Evolutionary conservation across 1,140 invertebrate genomes (phyloP).

Genomic region (Druon quercuslanigerum): DNA sequence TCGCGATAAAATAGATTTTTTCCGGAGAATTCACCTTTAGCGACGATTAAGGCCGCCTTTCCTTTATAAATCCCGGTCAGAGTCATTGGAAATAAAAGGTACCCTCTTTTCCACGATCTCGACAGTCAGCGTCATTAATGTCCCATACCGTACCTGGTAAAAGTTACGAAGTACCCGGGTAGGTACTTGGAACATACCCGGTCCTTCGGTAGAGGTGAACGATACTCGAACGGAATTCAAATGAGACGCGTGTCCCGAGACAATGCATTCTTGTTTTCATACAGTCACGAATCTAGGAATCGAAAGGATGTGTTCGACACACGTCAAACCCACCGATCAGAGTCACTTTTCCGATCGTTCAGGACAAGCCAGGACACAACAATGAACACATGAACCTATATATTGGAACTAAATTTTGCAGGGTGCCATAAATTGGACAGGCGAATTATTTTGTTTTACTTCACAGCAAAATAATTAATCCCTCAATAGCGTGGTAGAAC

Average conservation of each 20-base stretch:
- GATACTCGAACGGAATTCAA: slow-evolving; percentile 69
- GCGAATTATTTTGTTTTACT: too few species aligned
- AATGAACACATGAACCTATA: too few species aligned
- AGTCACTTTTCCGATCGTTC: neutral
- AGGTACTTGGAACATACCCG: slow-evolving; percentile 58
- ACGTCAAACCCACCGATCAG: slow-evolving; percentile 31
- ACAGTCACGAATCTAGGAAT: slow-evolving; percentile 53
- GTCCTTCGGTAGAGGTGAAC: slow-evolving; percentile 64
- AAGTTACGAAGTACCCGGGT: slow-evolving; percentile 55
- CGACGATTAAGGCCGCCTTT: slow-evolving; percentile 53
- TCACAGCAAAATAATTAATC: too few species aligned
- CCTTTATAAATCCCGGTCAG: slow-evolving; percentile 53
- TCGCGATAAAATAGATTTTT: slow-evolving; percentile 55
- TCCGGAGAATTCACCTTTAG: slow-evolving; percentile 55
- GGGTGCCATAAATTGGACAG: too few species aligned
- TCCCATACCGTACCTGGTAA: slow-evolving; percentile 57
- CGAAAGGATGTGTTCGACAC: slow-evolving; percentile 46
- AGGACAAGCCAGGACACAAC: too few species aligned
- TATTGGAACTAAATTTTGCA: too few species aligned
- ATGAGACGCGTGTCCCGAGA: slow-evolving; percentile 65
- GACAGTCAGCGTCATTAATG: slow-evolving; percentile 60
- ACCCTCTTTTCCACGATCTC: slow-evolving; percentile 59
- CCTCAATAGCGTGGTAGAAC: too few species aligned
- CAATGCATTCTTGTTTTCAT: slow-evolving; percentile 59
- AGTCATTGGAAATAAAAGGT: slow-evolving; percentile 56